Evolutionary conservation across 2,797 vertebrate genomes (phyloP), one percentile per base, ranked within the genome.

Genomic region (Botia kubotai): DNA sequence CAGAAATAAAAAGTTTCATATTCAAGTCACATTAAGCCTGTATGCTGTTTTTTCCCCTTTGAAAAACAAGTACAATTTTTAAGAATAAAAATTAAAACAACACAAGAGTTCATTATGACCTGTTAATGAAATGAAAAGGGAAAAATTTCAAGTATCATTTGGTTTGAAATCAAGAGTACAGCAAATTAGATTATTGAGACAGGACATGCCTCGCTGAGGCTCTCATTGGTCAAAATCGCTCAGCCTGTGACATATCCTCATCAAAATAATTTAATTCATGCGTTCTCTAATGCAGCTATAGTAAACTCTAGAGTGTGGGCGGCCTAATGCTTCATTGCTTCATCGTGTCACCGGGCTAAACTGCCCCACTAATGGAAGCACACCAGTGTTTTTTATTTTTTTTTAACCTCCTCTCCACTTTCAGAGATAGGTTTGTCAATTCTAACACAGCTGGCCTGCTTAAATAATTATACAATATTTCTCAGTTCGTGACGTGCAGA

Each of bases 361-460:
- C 26, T 72, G 52, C 12, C 74, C 58, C 0, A 23, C 52, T 50
- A 67, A 19, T 11, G 1, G 50, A 72, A 72, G n/a, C 48, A 14
- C 16, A 19, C 58, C 17, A 72, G 21, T 8, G 3, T 52, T 76
- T 48, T 26, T 6, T 8, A 17, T 33, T 53, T 21, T 57, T 46
- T 14, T 43, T 43, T 26, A 26, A 46, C 43, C 29, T 21, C 65
- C 80, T 57, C 33, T 72, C 26, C 16, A 33, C 55, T 63, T 72
- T 77, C 21, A 33, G 4, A 77, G 21, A 69, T 17, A 55, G 60
- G 43, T 68, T 58, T 77, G 69, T 76, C 68, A 70, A 33, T 21
- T 72, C 55, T 75, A 78, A 81, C 36, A 78, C 74, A 23, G 46
- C 33, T 21, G 50, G 8, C 43, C 43, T 11, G 10, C 7, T 46